These are phyloP conservation scores for Polymixis lichenea DNA, from an alignment of 2,888 invertebrate species.

Conservation along the genomic window DNA sequence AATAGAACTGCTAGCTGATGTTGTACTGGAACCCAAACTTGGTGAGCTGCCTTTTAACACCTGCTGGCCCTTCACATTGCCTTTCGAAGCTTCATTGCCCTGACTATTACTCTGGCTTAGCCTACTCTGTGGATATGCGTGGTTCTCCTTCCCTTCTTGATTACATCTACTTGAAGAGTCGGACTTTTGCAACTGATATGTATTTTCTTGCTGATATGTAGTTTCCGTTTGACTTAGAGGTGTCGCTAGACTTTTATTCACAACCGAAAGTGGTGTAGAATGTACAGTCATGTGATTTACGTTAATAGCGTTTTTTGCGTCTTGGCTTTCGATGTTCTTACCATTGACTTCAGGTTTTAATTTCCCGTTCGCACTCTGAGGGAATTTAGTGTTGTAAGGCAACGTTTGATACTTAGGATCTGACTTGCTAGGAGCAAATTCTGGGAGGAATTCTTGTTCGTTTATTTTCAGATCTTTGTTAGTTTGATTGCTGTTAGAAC, in stretches of 20 bases:
- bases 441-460: conserved; percentile 91
- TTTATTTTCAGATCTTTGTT: conserved; percentile 88
- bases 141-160: conserved; percentile 89
- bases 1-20: conserved; percentile 81
- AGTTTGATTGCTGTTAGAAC: conserved; percentile 88
- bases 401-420: conserved; percentile 98
- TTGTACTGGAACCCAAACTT: conserved; percentile 82
- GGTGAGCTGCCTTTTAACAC: conserved; percentile 84
- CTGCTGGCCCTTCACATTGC: conserved; percentile 78
- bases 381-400: conserved; percentile 97
- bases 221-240: conserved; percentile 91
- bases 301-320: conserved; percentile 84
- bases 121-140: conserved; percentile 90
- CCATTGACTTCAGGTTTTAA: conserved; percentile 83
- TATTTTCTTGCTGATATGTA: conserved; percentile 89
- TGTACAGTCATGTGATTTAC: conserved; percentile 90
- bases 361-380: conserved; percentile 89
- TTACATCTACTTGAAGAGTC: conserved; percentile 89
- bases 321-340: conserved; percentile 80
- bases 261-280: conserved; percentile 88
- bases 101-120: conserved; percentile 86
- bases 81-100: conserved; percentile 82
- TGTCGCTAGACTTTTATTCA: conserved; percentile 92
- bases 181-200: conserved; percentile 90
- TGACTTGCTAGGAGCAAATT: conserved; percentile 95